These are phyloP conservation scores for Agapetus fuscipes DNA, from an alignment of 2,888 invertebrate genomes.

Conservation along the genomic window DNA sequence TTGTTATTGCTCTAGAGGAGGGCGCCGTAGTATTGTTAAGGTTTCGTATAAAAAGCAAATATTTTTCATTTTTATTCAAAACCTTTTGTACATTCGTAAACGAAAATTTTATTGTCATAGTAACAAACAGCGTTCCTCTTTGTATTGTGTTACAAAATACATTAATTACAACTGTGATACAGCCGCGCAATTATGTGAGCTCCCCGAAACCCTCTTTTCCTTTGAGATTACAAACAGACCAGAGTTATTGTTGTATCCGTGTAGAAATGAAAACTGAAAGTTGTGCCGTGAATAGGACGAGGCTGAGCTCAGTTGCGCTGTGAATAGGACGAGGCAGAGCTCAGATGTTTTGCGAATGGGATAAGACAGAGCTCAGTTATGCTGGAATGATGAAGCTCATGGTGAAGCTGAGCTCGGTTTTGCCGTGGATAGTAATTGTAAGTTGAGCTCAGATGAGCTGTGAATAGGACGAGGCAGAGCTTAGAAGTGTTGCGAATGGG, in stretches of 20 bases:
- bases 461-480: no score
- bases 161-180: conserved; percentile 19
- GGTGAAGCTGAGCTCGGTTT: no score
- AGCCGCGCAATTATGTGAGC: conserved; percentile 16
- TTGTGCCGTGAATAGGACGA: conserved; percentile 6
- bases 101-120: conserved; percentile 13
- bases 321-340: neutral
- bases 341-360: no score
- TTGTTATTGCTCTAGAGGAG: no score
- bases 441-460: no score
- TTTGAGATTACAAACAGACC: conserved; percentile 16
- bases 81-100: conserved; percentile 5
- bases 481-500: no score
- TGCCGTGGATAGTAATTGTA: no score
- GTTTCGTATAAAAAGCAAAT: neutral
- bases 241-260: conserved; percentile 14
- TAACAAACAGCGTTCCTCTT: conserved; percentile 16
- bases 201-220: conserved; percentile 10
- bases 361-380: no score
- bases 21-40: no score
- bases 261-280: conserved; percentile 14
- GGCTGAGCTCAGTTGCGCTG: neutral
- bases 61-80: conserved; percentile 3
- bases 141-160: conserved; percentile 17
- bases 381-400: no score